Base-by-base conservation (phyloP, 92 coral and sea anemone genomes). In the Porites lobata region DNA sequence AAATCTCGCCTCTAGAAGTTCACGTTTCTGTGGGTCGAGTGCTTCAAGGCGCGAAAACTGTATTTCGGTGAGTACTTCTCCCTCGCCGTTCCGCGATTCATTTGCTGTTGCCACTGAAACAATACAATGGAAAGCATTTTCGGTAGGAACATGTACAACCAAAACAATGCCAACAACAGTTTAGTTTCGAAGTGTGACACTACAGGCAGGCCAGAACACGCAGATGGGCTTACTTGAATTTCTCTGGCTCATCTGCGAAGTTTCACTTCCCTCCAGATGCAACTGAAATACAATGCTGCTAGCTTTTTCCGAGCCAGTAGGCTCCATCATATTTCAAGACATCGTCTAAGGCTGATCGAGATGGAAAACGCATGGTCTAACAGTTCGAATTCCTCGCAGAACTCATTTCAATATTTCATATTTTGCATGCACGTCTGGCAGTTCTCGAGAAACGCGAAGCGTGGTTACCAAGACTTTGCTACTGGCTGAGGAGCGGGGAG, bases 41-140 rank as follows among this genome's bases (percentile, higher is more conserved):
- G 98, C 98, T 63, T 96, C 98, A 29, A 98, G 94, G 65, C 99
- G 95, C 62, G 99, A 92, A 86, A 98, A 98, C 59, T 90, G 87
- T 43, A 93, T 38, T 38, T 38, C 47, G 47, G 47, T 4, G 0
- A 38, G 47, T 38, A 38, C 18, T 66, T 85, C 89, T 18, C 89
- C 80, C 26, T 85, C 84, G 51, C 29, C 17, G 32, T 13, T 38
- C 50, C 68, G 54, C 68, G 84, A 20, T 13, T 77, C 89, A 29
- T 54, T 77, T 47, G 76, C 54, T 56, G 84, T 67, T 29, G 92
- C 94, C 79, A 84, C 98, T 95, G 50, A 56, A 75, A 78, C 13
- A 52, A 57, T 50, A 19, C 57, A 88, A 9, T 10, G 38, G 54
- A 52, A 63, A 21, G 9, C 2, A 66, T 18, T 38, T 38, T 38